phyloP scores from a whole-genome alignment of 2,113 vertebrate genomes.

The Bombycilla garrulus region DNA sequence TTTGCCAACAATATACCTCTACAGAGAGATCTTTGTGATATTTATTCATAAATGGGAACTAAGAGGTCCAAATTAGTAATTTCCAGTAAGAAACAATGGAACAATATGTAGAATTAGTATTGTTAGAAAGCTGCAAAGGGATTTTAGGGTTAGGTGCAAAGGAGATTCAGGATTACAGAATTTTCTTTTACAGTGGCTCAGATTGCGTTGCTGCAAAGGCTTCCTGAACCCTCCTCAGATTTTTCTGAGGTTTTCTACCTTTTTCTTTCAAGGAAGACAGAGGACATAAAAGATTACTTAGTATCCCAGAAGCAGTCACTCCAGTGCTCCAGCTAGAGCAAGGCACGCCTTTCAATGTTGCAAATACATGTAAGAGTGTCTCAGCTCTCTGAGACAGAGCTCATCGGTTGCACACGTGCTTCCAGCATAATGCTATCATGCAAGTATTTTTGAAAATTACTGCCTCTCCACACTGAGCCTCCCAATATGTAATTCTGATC shows the following conservation, averaged over 20 bases:
- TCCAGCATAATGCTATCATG: not conserved
- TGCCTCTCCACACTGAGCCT: not conserved
- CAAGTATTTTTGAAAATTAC: not conserved
- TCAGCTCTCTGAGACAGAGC: not conserved
- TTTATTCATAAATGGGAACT: not conserved
- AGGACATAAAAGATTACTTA: not conserved
- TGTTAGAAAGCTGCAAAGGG: not conserved
- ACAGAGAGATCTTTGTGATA: not conserved
- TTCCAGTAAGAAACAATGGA: not conserved
- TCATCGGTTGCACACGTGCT: not conserved
- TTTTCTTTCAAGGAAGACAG: not conserved
- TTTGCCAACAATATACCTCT: not conserved
- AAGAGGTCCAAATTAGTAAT: not conserved
- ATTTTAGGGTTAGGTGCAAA: not conserved
- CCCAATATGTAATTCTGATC: not conserved
- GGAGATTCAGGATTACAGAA: not conserved
- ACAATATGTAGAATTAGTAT: not conserved
- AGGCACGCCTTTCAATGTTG: not conserved
- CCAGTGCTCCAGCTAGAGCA: not conserved
- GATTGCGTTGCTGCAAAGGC: not conserved
- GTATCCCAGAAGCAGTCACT: not conserved
- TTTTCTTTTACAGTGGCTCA: not conserved
- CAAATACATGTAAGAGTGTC: not conserved
- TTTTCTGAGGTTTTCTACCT: not conserved
- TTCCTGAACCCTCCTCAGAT: not conserved